phyloP scores from a whole-genome alignment of 2,888 invertebrate genomes.

The Tenthredo mesomela region DNA sequence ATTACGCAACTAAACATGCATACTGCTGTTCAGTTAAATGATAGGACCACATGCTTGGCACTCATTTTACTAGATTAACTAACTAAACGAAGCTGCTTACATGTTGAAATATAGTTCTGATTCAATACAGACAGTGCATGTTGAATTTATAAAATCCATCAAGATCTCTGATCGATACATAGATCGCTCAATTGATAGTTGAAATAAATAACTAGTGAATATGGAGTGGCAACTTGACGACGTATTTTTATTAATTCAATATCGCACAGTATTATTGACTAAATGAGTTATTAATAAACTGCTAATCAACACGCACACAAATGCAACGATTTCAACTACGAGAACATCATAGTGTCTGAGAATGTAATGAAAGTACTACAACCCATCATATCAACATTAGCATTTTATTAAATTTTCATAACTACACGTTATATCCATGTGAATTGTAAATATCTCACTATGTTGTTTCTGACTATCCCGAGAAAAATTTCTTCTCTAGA shows the following conservation, averaged over 20 bases:
- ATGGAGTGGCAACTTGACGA: not conserved
- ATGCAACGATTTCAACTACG: not conserved
- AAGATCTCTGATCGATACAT: not conserved
- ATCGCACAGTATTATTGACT: not conserved
- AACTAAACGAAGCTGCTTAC: not conserved
- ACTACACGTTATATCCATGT: not conserved
- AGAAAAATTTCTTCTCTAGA: not conserved
- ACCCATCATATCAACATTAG: not conserved
- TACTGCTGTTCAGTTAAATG: not conserved
- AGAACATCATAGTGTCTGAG: not conserved
- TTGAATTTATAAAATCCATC: not conserved
- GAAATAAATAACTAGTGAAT: not conserved
- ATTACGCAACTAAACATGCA: not conserved
- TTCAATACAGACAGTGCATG: not conserved
- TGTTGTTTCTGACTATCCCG: not conserved
- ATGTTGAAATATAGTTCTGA: not conserved
- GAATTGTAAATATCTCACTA: not conserved
- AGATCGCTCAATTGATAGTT: slow-evolving; percentile 20
- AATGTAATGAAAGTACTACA: not conserved
- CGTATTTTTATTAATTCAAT: not conserved
- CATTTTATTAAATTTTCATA: not conserved
- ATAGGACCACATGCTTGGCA: not conserved
- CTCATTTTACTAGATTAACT: not conserved
- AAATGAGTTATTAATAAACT: slow-evolving; percentile 4
- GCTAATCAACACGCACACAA: slow-evolving; percentile 3